These are phyloP conservation scores for Hypomecis punctinalis DNA, from an alignment of 2,888 invertebrate genomes.

Conservation along the genomic window DNA sequence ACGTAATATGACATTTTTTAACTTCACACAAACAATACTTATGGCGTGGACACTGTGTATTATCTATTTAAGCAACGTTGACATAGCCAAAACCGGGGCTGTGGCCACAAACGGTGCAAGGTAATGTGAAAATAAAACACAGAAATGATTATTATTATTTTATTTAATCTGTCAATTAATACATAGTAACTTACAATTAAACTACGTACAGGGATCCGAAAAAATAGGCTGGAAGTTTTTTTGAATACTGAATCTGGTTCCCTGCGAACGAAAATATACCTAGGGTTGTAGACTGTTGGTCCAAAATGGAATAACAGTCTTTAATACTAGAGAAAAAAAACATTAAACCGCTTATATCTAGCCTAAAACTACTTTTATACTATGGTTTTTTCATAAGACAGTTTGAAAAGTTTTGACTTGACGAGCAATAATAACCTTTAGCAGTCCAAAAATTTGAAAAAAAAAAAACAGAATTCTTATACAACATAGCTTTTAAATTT, in stretches of 20 bases:
- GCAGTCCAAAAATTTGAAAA: conserved; percentile 1
- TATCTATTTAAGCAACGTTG: no score
- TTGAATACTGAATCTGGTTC: conserved; percentile 53
- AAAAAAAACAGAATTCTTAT: not conserved
- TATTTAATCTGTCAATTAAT: conserved; percentile 56
- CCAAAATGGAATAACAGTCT: conserved; percentile 4
- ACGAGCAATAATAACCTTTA: no score
- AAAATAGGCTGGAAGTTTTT: conserved; percentile 32
- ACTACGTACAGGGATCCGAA: conserved; percentile 52
- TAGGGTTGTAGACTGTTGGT: conserved; percentile 5
- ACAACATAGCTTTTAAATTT: not conserved
- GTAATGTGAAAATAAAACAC: conserved; percentile 35
- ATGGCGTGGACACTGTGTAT: no score
- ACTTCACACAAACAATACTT: no score
- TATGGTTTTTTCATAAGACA: conserved; percentile 31
- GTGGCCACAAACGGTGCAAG: no score
- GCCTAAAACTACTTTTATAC: conserved; percentile 31
- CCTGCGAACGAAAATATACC: conserved; percentile 28
- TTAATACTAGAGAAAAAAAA: conserved; percentile 37
- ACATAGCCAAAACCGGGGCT: no score
- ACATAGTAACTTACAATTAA: conserved; percentile 62
- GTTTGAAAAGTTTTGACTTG: conserved; percentile 18
- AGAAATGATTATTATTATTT: conserved; percentile 36
- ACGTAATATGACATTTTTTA: no score
- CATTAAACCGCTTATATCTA: conserved; percentile 34